A percentile compares a stretch with the other conserved stretches of the same genome.
phyloP scores from a whole-genome alignment of 2,888 invertebrate species.

The Lapara coniferarum region DNA sequence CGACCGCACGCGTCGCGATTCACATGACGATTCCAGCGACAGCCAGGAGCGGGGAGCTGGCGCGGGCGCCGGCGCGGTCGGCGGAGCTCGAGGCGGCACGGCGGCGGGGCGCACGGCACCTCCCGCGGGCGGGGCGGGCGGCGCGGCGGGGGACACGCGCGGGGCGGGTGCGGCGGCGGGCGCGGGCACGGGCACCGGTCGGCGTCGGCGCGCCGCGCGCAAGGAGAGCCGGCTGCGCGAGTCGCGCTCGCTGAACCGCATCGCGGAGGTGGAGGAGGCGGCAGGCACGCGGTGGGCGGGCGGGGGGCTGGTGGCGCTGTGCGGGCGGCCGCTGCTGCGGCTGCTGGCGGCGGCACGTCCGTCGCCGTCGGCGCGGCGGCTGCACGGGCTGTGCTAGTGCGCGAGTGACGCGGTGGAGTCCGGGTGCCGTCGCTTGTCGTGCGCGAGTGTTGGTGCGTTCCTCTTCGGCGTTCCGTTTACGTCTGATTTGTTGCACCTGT shows the following conservation, averaged over 20 bases:
- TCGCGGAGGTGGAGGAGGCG: slow-evolving; percentile 93
- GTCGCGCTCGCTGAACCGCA: slow-evolving; percentile 92
- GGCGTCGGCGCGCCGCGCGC: slow-evolving; percentile 55
- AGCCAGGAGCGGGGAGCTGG: slow-evolving; percentile 90
- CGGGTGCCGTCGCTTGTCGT: neutral
- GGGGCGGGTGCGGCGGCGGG: slow-evolving; percentile 44
- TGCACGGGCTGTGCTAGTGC: slow-evolving; percentile 75
- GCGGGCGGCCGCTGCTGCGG: slow-evolving; percentile 74
- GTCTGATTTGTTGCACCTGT: slow-evolving; percentile 22
- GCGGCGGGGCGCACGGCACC: slow-evolving; percentile 46
- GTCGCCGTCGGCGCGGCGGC: slow-evolving; percentile 64
- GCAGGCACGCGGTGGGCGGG: slow-evolving; percentile 72
- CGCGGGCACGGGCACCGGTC: slow-evolving; percentile 43
- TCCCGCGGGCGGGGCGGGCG: slow-evolving; percentile 47
- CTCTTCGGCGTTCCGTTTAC: slow-evolving; percentile 7
- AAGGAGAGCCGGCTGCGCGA: slow-evolving; percentile 86
- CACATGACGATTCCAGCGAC: slow-evolving; percentile 93
- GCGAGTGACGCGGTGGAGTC: slow-evolving; percentile 18
- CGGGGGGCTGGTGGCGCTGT: slow-evolving; percentile 72
- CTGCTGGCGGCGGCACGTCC: slow-evolving; percentile 81
- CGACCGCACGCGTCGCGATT: slow-evolving; percentile 88
- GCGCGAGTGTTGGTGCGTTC: slow-evolving; percentile 23
- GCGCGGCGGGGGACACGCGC: slow-evolving; percentile 52
- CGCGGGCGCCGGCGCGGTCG: slow-evolving; percentile 72
- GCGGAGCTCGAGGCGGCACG: slow-evolving; percentile 37